These are phyloP conservation scores for Saccostrea cuccullata DNA, from an alignment of 1,140 invertebrate genomes.

Conservation along the genomic window DNA sequence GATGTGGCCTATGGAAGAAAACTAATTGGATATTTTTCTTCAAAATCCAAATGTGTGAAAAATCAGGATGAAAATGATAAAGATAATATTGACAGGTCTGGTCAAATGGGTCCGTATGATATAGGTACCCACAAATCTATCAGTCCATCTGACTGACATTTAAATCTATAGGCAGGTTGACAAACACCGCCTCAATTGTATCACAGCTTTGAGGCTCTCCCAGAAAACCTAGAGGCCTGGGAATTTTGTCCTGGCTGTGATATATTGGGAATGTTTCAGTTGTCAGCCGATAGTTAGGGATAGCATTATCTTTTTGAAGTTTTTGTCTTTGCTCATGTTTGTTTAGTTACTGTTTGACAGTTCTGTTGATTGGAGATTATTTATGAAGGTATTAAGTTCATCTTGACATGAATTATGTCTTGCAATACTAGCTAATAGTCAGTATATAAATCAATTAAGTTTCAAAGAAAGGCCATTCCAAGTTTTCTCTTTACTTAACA, in stretches of 20 bases:
- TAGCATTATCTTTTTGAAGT: neutral
- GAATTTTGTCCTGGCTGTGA: conserved; percentile 1
- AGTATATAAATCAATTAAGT: neutral
- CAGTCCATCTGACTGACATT: conserved; percentile 21
- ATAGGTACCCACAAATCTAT: neutral
- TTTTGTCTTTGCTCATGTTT: neutral
- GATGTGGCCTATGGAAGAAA: neutral
- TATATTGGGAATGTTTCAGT: conserved; percentile 5
- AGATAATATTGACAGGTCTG: conserved; percentile 18
- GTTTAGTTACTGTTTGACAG: neutral
- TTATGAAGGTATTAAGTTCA: neutral
- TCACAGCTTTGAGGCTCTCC: neutral
- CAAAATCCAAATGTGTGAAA: neutral
- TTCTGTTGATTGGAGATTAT: neutral
- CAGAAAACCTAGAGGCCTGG: conserved; percentile 4
- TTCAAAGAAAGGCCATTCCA: neutral
- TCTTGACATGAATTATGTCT: neutral
- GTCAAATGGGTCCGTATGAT: neutral
- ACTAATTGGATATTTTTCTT: neutral
- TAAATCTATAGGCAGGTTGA: neutral
- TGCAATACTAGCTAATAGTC: neutral
- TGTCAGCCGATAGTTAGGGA: neutral
- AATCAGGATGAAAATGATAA: neutral
- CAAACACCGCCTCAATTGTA: conserved; percentile 24
- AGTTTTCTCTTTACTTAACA: no score